Evolutionary conservation across 1,140 invertebrate species (phyloP).

Genomic region (Diabrotica undecimpunctata): DNA sequence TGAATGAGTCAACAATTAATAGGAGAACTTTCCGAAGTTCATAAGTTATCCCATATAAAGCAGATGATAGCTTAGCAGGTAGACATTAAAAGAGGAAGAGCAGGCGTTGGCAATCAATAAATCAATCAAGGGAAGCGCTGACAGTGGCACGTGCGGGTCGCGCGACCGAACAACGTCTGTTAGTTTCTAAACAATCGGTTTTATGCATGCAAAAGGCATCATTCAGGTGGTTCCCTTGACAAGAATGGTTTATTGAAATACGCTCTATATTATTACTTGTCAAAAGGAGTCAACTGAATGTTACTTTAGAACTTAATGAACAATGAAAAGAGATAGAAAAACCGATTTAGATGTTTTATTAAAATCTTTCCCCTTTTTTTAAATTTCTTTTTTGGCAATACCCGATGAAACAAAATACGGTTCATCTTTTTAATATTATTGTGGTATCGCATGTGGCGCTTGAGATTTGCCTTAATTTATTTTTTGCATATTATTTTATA

Average conservation of each 20-base stretch:
- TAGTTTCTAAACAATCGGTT: slow-evolving; percentile 11
- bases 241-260: slow-evolving; percentile 20
- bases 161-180: slow-evolving; percentile 24
- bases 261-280: slow-evolving; percentile 1
- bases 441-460: too few species aligned
- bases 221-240: slow-evolving; percentile 11
- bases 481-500: too few species aligned
- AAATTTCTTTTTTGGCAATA: too few species aligned
- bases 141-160: slow-evolving; percentile 26
- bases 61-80: background rate
- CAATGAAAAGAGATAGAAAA: too few species aligned
- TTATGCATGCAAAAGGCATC: slow-evolving; percentile 12
- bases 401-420: too few species aligned
- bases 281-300: slow-evolving; percentile 16
- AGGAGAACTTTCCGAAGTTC: too few species aligned
- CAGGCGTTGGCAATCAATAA: slow-evolving; percentile 24
- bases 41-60: too few species aligned
- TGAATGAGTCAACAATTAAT: too few species aligned
- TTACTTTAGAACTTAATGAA: background rate
- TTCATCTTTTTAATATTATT: too few species aligned
- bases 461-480: too few species aligned
- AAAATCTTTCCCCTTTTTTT: too few species aligned
- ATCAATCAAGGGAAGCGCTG: slow-evolving; percentile 28
- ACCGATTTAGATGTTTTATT: too few species aligned
- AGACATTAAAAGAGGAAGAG: slow-evolving; percentile 1